Evolutionary conservation across 2,797 vertebrate species (phyloP).

Genomic region (Clarias platycephalus): DNA sequence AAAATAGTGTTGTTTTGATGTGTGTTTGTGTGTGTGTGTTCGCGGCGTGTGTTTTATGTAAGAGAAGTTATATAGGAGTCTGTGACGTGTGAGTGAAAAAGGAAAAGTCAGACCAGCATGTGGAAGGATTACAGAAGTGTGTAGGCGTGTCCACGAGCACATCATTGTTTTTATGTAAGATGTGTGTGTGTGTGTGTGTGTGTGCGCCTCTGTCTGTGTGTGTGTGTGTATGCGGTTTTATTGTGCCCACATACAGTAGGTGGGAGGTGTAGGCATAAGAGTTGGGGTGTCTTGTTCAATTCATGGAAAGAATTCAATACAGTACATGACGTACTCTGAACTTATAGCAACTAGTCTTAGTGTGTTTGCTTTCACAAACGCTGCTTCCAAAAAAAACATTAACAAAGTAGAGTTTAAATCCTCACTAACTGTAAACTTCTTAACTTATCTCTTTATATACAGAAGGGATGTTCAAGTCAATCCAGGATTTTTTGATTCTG

Average conservation of each 20-base stretch:
- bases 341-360: not conserved
- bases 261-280: not conserved
- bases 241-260: slow-evolving; percentile 20
- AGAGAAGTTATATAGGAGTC: slow-evolving; percentile 3
- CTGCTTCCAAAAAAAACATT: not conserved
- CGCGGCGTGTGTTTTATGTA: not conserved
- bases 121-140: slow-evolving; percentile 25
- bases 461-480: no score
- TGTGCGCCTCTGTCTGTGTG: slow-evolving; percentile 39
- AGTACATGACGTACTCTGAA: no score
- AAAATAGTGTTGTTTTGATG: no score
- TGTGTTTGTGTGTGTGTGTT: not conserved
- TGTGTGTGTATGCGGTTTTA: slow-evolving; percentile 33
- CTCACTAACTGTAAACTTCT: no score
- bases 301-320: not conserved
- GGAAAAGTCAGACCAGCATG: slow-evolving; percentile 13
- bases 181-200: slow-evolving; percentile 43
- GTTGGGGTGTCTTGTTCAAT: not conserved
- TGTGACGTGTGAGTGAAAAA: not conserved
- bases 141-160: slow-evolving; percentile 23
- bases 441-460: no score
- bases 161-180: not conserved
- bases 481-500: no score
- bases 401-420: no score
- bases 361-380: not conserved